Evolutionary conservation across 2,888 invertebrate genomes (phyloP), one percentile per base, ranked within the genome.

Genomic region (Leptinotarsa rubiginosa): DNA sequence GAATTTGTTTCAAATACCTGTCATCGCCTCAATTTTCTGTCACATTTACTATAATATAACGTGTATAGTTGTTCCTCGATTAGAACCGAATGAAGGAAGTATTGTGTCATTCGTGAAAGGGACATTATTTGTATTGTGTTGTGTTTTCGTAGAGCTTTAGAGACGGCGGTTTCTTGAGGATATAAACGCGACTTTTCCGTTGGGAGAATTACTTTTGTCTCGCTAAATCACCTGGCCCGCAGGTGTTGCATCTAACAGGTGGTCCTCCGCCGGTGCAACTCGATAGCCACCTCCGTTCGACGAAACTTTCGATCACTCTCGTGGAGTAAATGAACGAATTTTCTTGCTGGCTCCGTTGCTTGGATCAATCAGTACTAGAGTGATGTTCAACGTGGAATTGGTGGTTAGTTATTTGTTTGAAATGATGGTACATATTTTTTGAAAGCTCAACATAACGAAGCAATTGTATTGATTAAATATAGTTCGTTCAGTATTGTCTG

Each of bases 211-310:
- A 70, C 70, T n/a, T 73, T 75, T 72, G 66, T 74, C 69, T 69
- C 52, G 65, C 50, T 67, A 70, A 75, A 78, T 78, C 79, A 78
- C 79, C 79, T 79, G 79, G 79, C 75, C 65, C 74, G 79, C 78
- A 78, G 78, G 77, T 78, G 78, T 80, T 78, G 76, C 78, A 75
- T 80, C 81, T 81, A 84, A 85, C 84, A 85, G 83, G 84, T 84
- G 84, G 83, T 69, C 76, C 50, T 65, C 64, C 41, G 18, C 25
- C 62, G 41, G 31, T 62, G 62, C 62, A 62, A 25, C 62, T 18
- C 65, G 31, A 47, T 47, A 67, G 67, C 54, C 62, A 62, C 41
- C 62, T 62, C n/a, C 16, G 7, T 41, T n/a, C 62, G 31, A 41
- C 62, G 62, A 62, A n/a, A 41, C 31, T 31, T n/a, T 62, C 5